Evolutionary conservation across 30 jellyfish, hydroid and myxozoan genomes (phyloP).

Genomic region (Aurelia aurita): DNA sequence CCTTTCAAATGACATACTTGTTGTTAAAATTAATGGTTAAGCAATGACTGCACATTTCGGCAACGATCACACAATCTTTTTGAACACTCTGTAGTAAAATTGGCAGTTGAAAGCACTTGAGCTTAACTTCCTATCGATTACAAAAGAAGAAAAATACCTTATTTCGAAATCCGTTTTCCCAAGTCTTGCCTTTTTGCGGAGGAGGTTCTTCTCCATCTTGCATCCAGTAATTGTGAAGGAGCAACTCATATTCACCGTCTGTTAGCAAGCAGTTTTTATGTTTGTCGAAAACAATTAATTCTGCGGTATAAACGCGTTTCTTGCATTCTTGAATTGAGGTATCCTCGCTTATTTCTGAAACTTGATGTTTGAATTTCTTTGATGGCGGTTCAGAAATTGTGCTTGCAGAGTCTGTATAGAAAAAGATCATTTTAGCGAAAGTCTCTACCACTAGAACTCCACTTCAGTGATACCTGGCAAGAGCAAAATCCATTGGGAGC

Average conservation of each 20-base stretch:
- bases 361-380: slow-evolving; percentile 54
- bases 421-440: neutral
- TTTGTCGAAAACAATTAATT: slow-evolving; percentile 88
- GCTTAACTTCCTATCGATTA: too few species aligned
- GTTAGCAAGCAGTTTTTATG: slow-evolving; percentile 84
- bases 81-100: too few species aligned
- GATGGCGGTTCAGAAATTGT: slow-evolving; percentile 76
- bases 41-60: too few species aligned
- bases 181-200: slow-evolving; percentile 55
- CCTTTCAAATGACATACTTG: too few species aligned
- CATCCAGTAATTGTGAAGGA: slow-evolving; percentile 72
- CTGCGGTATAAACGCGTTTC: slow-evolving; percentile 82
- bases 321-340: slow-evolving; percentile 29
- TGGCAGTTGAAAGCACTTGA: too few species aligned
- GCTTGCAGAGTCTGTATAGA: slow-evolving; percentile 44
- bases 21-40: too few species aligned
- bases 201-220: slow-evolving; percentile 62
- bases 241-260: slow-evolving; percentile 94
- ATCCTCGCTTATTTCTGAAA: slow-evolving; percentile 26
- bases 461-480: too few species aligned
- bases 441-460: neutral
- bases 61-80: too few species aligned
- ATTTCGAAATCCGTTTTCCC: slow-evolving; percentile 77
- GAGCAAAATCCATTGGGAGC: too few species aligned
- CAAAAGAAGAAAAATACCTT: slow-evolving; percentile 80